phyloP scores from a whole-genome alignment of 2,797 vertebrate genomes.

The Miichthys miiuy region DNA sequence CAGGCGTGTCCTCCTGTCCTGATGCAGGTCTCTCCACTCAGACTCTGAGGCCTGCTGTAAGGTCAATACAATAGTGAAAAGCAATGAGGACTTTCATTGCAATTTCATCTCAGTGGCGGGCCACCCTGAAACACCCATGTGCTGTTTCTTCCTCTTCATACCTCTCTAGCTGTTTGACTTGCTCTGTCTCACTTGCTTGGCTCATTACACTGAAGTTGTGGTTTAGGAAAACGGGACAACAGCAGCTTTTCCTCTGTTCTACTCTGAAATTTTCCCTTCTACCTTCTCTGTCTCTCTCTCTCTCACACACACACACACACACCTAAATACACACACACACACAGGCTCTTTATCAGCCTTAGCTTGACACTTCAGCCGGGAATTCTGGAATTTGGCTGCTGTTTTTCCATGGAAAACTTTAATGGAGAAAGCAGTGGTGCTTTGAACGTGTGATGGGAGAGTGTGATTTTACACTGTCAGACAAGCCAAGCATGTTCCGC shows the following conservation, averaged over 20 bases:
- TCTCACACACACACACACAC: slow-evolving; percentile 24
- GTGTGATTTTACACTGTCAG: slow-evolving; percentile 78
- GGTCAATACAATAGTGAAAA: slow-evolving; percentile 36
- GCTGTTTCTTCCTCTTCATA: slow-evolving; percentile 53
- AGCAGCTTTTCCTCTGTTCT: slow-evolving; percentile 67
- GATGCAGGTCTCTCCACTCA: slow-evolving; percentile 42
- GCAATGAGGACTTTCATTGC: slow-evolving; percentile 37
- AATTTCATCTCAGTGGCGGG: slow-evolving; percentile 41
- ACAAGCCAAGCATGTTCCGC: slow-evolving; percentile 80
- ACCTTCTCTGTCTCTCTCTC: slow-evolving; percentile 44
- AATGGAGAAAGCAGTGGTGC: slow-evolving; percentile 82
- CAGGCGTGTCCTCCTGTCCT: slow-evolving; percentile 27
- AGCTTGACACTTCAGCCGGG: slow-evolving; percentile 69
- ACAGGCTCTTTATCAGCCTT: slow-evolving; percentile 61
- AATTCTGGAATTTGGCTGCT: slow-evolving; percentile 77
- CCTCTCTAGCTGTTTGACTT: slow-evolving; percentile 40
- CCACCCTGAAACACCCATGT: slow-evolving; percentile 64
- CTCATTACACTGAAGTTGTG: slow-evolving; percentile 49
- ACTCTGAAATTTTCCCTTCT: slow-evolving; percentile 52
- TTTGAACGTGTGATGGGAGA: slow-evolving; percentile 73
- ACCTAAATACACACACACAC: slow-evolving; percentile 20
- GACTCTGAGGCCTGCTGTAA: slow-evolving; percentile 16
- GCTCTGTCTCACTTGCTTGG: slow-evolving; percentile 52
- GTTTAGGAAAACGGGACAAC: slow-evolving; percentile 75
- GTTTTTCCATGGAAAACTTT: slow-evolving; percentile 80